Evolutionary conservation across 1,140 invertebrate species (phyloP).

Genomic region (Ostrea edulis): DNA sequence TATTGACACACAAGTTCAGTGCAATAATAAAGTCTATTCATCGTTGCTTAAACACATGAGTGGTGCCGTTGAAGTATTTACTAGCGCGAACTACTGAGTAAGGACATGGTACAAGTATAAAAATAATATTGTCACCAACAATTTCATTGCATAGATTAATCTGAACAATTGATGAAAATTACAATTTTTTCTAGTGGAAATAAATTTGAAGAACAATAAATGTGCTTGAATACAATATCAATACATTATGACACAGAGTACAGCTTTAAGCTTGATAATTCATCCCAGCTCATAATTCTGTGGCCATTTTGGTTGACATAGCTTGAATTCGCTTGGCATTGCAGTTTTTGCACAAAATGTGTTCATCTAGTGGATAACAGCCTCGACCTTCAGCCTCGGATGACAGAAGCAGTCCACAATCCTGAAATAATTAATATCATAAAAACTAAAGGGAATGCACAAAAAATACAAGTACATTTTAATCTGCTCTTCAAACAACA

Average conservation of each 20-base stretch:
- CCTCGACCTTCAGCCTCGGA: constrained; percentile 94
- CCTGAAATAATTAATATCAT: constrained; percentile 81
- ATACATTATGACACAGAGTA: background rate
- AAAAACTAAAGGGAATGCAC: too few relatives aligned
- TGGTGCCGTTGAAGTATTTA: background rate
- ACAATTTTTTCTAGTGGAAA: background rate
- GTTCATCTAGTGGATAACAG: constrained; percentile 98
- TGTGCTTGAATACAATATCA: background rate
- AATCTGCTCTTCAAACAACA: too few relatives aligned
- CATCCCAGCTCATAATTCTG: constrained; percentile 68
- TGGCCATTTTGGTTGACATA: constrained; percentile 76
- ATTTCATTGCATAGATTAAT: background rate
- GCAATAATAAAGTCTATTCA: background rate
- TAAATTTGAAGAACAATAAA: too few relatives aligned
- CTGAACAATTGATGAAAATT: background rate
- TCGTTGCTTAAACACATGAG: background rate
- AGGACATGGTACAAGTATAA: background rate
- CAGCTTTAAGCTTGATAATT: background rate
- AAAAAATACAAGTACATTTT: too few relatives aligned
- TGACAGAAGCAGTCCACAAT: constrained; percentile 95
- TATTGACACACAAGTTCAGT: too few relatives aligned
- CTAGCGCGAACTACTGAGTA: background rate
- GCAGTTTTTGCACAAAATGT: constrained; percentile 97
- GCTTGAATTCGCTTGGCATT: constrained; percentile 93
- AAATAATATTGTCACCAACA: background rate